Percentiles rank a stretch among this genome's conserved stretches.
Conservation (phyloP, 2,888 invertebrate species). For the Gastrophysa polygoni region DNA sequence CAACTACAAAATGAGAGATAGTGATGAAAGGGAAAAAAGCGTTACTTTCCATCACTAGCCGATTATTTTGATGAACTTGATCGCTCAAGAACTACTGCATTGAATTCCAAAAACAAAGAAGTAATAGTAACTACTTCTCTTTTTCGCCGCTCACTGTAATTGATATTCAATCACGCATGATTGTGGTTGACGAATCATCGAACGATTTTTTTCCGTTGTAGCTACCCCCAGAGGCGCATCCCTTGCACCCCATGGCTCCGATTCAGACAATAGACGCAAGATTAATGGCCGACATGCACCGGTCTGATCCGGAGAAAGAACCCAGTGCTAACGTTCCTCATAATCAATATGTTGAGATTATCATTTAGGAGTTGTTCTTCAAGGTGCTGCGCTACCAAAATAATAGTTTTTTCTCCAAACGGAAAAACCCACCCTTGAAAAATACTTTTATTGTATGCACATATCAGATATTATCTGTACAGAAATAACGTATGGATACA, state of each 20-base stretch:
- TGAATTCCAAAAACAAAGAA: too few species aligned
- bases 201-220: slow-evolving; percentile 41
- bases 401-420: not conserved
- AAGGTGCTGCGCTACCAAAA: slow-evolving; percentile 7
- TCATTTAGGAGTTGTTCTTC: slow-evolving; percentile 44
- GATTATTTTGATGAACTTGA: too few species aligned
- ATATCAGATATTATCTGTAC: slow-evolving; percentile 38
- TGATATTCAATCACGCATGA: too few species aligned
- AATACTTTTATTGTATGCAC: slow-evolving; percentile 29
- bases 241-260: slow-evolving; percentile 50
- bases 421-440: not conserved
- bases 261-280: slow-evolving; percentile 54
- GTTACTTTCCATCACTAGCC: too few species aligned
- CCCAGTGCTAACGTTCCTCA: slow-evolving; percentile 49
- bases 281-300: slow-evolving; percentile 48
- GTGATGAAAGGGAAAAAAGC: too few species aligned
- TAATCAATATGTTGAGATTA: slow-evolving; percentile 55
- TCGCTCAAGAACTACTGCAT: too few species aligned
- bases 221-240: slow-evolving; percentile 55
- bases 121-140: too few species aligned
- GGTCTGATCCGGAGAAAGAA: slow-evolving; percentile 52
- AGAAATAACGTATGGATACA: slow-evolving; percentile 30
- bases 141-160: too few species aligned
- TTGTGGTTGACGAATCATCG: too few species aligned
- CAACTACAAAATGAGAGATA: too few species aligned